Evolutionary conservation across 1,140 invertebrate genomes (phyloP), one percentile per base, ranked within the genome.

Genomic region (Drosophila grimshawi): DNA sequence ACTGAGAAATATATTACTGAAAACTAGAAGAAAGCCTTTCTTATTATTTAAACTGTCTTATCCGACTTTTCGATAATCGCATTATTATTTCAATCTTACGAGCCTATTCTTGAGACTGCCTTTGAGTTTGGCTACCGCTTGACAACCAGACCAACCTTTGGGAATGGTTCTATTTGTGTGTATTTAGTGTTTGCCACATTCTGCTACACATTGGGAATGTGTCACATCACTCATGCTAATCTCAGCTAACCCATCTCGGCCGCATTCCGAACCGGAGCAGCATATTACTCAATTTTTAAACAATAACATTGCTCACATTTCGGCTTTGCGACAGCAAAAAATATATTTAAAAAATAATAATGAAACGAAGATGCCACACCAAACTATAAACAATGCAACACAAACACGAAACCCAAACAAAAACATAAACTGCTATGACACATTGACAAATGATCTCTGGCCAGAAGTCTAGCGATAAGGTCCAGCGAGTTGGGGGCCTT

Each of bases 251-350:
- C 76, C 46, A 86, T 86, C 82, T 79, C 59, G 52, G 67, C 75
- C 78, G 79, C 76, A 73, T 79, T 63, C 59, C 70, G 39, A 62
- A 72, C 52, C 56, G 27, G 46, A 65, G 78, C 70, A 65, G 78
- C 70, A 78, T 86, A 83, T 86, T 88, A 83, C 82, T 88, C 83
- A 88, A 86, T 86, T 83, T 83, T 80, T 72, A 76, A 61, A 78
- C 72, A 78, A 65, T 60, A 75, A 78, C 65, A 77, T 72, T 88
- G 79, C 76, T 88, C 83, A 73, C 64, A 86, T 88, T 86, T 79
- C 76, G 59, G 63, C 60, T 59, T 59, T 60, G 61, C 62, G 59
- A 70, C 39, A 43, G 45, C 51, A 57, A 46, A 43, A 51, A 51
- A 71, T 35, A 70, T 65, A 19, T 19, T 19, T 32, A 51, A 30